Base-by-base conservation (phyloP, 2,888 invertebrate species). In the Drosophila testacea region DNA sequence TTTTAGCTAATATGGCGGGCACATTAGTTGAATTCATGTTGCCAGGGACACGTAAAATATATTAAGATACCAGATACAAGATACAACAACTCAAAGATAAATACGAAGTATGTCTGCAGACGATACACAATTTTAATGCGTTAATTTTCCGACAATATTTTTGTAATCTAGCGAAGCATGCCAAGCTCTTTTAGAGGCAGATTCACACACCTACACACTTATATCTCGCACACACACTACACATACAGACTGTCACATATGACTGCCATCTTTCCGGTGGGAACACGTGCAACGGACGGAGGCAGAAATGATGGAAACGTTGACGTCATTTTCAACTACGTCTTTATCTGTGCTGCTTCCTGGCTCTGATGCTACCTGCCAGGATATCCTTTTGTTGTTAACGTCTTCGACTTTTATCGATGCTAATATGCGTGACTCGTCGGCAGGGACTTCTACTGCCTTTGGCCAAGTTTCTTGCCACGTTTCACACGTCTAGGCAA, bases 301-400 rank as follows among this genome's bases (percentile, higher is more conserved):
- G 27, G 52, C 28, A 46, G 48, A 60, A 56, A 62, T 79, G 72
- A 77, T 76, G 77, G 62, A 61, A 75, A 70, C 57, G 60, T 77
- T 71, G 77, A 79, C 80, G 77, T 76, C 80, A 79, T 66, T 66
- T 71, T 48, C 50, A 60, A 54, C 66, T 46, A 67, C 54, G 77
- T 67, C 77, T 71, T 79, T 71, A 79, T 77, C 77, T 70, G 52
- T 32, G 47, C 39, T 22, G 57, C 63, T 75, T 79, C 77, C 79
- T 75, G 56, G 27, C 51, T 13, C 27, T 32, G 36, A 32, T 46
- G 64, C 55, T 65, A 51, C 62, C 82, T 73, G 74, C 52, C 76
- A 69, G 89, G 85, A 87, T 84, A 75, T 89, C 89, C 86, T 63
- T 74, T 89, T 87, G 89, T 82, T 84, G 89, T 84, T 72, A 87